A percentile compares a stretch with the other conserved stretches of the same genome.
Conservation (phyloP, 92 coral and sea anemone species). For the Galaxea fascicularis region DNA sequence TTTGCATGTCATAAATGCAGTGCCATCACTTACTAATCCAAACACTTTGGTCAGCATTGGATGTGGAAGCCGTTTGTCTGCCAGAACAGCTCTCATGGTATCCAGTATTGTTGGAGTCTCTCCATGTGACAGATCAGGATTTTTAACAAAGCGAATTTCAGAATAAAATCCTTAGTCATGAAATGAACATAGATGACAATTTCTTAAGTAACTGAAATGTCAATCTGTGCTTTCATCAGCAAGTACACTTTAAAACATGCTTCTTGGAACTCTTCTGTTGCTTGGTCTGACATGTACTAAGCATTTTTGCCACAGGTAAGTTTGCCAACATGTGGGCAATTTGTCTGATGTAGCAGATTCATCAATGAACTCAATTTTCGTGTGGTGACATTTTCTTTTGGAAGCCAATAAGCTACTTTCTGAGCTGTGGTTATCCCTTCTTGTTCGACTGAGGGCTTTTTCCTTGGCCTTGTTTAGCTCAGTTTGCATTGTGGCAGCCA, state of each 20-base stretch:
- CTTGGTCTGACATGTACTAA: conserved; percentile 22
- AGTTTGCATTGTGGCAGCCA: conserved; percentile 6
- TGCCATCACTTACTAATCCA: conserved; percentile 9
- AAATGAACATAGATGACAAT: conserved; percentile 5
- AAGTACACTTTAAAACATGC: conserved; percentile 13
- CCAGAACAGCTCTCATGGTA: conserved; percentile 9
- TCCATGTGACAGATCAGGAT: conserved; percentile 7
- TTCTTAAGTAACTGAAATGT: conserved; percentile 15
- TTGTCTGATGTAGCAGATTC: conserved; percentile 18
- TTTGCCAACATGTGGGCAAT: conserved; percentile 24
- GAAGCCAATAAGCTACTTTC: conserved; percentile 15
- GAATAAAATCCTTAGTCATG: conserved; percentile 5
- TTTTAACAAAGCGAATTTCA: not conserved
- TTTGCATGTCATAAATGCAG: conserved; percentile 3
- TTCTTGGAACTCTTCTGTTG: not conserved
- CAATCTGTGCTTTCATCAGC: conserved; percentile 11
- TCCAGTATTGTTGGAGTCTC: conserved; percentile 23
- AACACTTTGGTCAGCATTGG: not conserved
- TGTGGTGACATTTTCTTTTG: not conserved
- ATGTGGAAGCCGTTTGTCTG: conserved; percentile 1
- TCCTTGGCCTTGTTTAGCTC: not conserved
- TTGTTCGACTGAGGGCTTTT: conserved; percentile 9
- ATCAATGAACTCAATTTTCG: conserved; percentile 11
- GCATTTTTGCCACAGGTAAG: not conserved
- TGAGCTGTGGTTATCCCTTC: conserved; percentile 1